Conservation (phyloP, 2,797 vertebrate species). For the Thripadectes ignobilis region DNA sequence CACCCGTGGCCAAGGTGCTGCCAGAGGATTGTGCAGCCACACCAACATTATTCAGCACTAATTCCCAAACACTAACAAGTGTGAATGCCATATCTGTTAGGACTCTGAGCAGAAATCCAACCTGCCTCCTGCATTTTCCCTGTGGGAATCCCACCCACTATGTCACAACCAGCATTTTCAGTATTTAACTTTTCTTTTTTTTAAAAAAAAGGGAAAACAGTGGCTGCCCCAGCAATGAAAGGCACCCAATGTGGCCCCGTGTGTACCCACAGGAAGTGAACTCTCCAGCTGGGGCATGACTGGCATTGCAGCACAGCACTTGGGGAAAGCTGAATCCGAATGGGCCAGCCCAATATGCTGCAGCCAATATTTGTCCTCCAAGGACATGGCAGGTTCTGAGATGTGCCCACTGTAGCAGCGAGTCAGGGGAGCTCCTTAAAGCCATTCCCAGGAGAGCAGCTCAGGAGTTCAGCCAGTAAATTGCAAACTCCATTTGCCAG, state of each 20-base stretch:
- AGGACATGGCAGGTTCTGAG: slow-evolving; percentile 8
- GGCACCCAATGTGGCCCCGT: background rate
- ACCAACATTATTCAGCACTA: background rate
- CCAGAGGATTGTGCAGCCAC: background rate
- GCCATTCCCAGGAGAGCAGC: background rate
- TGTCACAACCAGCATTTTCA: slow-evolving; percentile 8
- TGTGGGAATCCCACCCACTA: slow-evolving; percentile 28
- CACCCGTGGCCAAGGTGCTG: background rate
- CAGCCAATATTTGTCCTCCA: background rate
- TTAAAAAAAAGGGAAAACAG: background rate
- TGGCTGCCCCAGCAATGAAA: background rate
- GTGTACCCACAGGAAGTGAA: background rate
- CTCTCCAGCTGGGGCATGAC: background rate
- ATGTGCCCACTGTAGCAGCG: background rate
- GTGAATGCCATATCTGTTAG: slow-evolving; percentile 38
- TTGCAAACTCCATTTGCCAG: background rate
- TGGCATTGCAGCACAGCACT: background rate
- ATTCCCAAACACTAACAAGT: slow-evolving; percentile 1
- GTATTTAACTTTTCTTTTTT: background rate
- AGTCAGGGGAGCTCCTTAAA: slow-evolving; percentile 12
- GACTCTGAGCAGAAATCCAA: slow-evolving; percentile 16
- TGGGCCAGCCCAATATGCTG: background rate
- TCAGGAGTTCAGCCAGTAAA: background rate
- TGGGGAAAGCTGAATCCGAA: background rate
- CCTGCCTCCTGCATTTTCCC: slow-evolving; percentile 14